phyloP scores from a whole-genome alignment of 2,888 invertebrate genomes.

The Panopea generosa region DNA sequence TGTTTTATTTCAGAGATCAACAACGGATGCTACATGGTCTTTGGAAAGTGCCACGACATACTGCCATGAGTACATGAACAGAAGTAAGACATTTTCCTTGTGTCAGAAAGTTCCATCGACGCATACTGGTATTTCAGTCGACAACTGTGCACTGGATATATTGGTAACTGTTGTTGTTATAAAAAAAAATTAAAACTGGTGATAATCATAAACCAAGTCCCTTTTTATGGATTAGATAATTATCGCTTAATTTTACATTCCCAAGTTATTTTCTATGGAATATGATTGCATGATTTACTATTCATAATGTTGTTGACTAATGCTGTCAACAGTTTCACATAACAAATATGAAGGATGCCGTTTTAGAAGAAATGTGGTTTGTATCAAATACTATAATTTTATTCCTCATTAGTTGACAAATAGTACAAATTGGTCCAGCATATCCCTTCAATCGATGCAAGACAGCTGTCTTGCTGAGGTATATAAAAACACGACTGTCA shows the following conservation, averaged over 20 bases:
- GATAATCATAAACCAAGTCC: too few relatives aligned
- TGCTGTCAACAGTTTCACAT: too few relatives aligned
- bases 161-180: background rate
- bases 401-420: background rate
- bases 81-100: background rate
- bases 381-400: too few relatives aligned
- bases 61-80: background rate
- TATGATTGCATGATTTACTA: too few relatives aligned
- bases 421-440: background rate
- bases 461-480: conserved; percentile 32
- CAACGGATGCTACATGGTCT: background rate
- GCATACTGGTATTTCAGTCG: background rate
- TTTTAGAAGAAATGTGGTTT: too few relatives aligned
- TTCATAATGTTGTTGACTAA: too few relatives aligned
- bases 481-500: conserved; percentile 5
- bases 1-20: background rate
- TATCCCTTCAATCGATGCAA: conserved; percentile 11
- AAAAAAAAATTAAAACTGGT: too few relatives aligned
- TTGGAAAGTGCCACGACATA: background rate
- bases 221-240: too few relatives aligned
- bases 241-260: too few relatives aligned
- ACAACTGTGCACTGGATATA: conserved; percentile 9
- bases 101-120: conserved; percentile 3
- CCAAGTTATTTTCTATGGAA: too few relatives aligned
- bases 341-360: too few relatives aligned